Base-by-base conservation (phyloP, 1,140 invertebrate species). In the Elymnias hypermnestra region DNA sequence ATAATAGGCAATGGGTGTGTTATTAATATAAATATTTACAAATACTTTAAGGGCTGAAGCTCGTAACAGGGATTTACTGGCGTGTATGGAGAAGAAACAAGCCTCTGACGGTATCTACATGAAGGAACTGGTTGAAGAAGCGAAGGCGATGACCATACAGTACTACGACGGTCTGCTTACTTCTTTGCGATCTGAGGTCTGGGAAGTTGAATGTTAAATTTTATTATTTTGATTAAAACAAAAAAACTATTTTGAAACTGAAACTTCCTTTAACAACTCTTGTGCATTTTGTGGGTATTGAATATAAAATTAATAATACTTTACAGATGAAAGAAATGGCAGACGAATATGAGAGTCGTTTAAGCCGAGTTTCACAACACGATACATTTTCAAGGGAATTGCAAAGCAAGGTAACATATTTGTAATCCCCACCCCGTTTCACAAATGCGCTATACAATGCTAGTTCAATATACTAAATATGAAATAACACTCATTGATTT, bases 301-400 rank as follows among this genome's bases (percentile, higher is more conserved):
- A 2, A 25, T 8, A 25, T n/a, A 9, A 35, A 14, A 28, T 42
- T 29, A 37, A 21, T 36, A 5, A 38, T 29, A 23, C 29, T 33
- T 49, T 40, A 14, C 31, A 82, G 73, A 72, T 77, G 61, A 62
- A 75, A 1, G 68, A 76, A 4, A 63, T 74, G 56, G 39, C 26
- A 10, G 70, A 81, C 41, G 72, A 77, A 14, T 57, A 49, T 31
- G 44, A 53, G 17, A 33, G 41, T 22, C 55, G 51, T 37, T 13
- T 73, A 5, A 42, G 9, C 4, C 2, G 5, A 25, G 23, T 8
- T 2, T 3, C 23, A 2, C 23, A 25, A 8, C 7, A n/a, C n/a
- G n/a, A n/a, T n/a, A n/a, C n/a, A n/a, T n/a, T n/a, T n/a, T n/a
- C n/a, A n/a, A n/a, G n/a, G n/a, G n/a, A n/a, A n/a, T n/a, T n/a